These are phyloP conservation scores for Tetramorium parvispinum DNA, from an alignment of 1,140 invertebrate genomes.

Conservation along the genomic window DNA sequence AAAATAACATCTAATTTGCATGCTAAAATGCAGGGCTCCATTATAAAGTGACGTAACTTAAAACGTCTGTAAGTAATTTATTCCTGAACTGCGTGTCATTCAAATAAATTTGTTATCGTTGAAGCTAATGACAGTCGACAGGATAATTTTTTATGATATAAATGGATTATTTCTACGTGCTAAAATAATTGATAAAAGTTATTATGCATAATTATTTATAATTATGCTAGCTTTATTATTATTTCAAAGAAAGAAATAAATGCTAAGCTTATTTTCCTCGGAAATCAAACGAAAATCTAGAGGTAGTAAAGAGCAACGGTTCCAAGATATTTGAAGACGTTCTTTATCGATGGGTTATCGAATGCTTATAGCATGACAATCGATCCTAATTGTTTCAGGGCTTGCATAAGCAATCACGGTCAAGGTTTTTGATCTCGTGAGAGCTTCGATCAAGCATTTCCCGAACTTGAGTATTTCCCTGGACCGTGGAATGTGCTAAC, in stretches of 20 bases:
- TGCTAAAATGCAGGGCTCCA: background rate
- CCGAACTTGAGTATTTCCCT: background rate
- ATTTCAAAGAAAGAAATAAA: background rate
- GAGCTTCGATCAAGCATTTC: constrained; percentile 21
- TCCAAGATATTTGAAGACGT: background rate
- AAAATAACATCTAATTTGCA: constrained; percentile 21
- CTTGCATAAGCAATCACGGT: background rate
- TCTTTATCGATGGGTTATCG: background rate
- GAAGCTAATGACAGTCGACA: background rate
- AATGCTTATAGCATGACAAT: constrained; percentile 13
- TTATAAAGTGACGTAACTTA: background rate
- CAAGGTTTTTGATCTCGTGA: constrained; percentile 43
- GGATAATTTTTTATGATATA: background rate
- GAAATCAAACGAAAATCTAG: background rate
- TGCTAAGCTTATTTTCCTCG: background rate
- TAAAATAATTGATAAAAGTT: background rate
- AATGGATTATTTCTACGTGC: background rate
- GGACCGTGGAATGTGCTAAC: background rate
- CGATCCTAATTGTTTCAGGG: constrained; percentile 36
- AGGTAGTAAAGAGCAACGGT: background rate
- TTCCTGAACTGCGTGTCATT: background rate
- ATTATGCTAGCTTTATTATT: background rate
- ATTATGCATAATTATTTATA: background rate
- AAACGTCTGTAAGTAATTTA: background rate
- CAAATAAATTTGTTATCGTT: background rate